Base-by-base conservation (phyloP, 2,113 vertebrate species). In the Vidua chalybeata region DNA sequence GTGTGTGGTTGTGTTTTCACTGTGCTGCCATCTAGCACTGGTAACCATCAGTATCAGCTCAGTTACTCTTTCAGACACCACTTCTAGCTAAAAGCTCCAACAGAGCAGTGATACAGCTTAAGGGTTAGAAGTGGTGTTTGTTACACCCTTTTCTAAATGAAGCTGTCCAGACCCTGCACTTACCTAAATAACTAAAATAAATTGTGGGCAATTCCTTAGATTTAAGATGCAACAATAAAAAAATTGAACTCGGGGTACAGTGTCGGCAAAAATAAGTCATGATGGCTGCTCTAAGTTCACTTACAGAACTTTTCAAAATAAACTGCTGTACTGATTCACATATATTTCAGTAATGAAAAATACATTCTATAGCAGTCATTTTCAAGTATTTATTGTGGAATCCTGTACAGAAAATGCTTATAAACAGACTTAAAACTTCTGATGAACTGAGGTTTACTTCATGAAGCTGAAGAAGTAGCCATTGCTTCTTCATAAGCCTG, bases 401-500 rank as follows among this genome's bases (percentile, higher is more conserved):
- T 84, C 19, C 68, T 92, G 16, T 93, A 92, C 75, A 92, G 48
- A 90, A n/a, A 74, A 46, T 4, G 3, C 23, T 92, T 89, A 77
- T 43, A 85, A 85, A 90, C 82, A 55, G 20, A 52, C 3, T 55
- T 67, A 61, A 87, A 87, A 41, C 23, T 58, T 48, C 11, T 0
- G 7, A 15, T n/a, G 22, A 72, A 41, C 9, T 13, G 15, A 22
- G 11, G 54, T 55, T 84, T 55, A 54, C 48, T 96, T 98, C 94
- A 98, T 45, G 97, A 98, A 71, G 94, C 92, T 91, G 96, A 97
- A 90, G 98, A 97, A 48, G 91, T 93, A 76, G 92, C 77, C 49
- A 86, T 62, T 31, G 94, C 74, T 97, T 99, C 98, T 91, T 99
- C 97, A 20, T 98, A 98, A 31, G 98, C 98, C 81, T 99, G 99